Base-by-base conservation (phyloP, 2,113 vertebrate species). In the Erythrocercus mccallii region DNA sequence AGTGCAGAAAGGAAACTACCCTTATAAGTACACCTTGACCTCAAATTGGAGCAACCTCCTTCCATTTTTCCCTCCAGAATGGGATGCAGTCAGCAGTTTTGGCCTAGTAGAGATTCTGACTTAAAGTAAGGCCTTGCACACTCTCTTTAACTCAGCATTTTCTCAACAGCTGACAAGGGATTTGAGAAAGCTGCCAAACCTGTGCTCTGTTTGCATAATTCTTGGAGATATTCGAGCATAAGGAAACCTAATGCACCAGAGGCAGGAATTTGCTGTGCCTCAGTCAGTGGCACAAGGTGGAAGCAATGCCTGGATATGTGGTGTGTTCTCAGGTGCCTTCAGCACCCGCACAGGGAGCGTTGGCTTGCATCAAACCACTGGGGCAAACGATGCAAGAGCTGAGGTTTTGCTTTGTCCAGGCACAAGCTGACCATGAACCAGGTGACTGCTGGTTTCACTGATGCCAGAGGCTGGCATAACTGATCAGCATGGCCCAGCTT, bases 361-460 rank as follows among this genome's bases (percentile, higher is more conserved):
- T 11, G 0, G 0, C 6, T 24, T 24, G n/a, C 42, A n/a, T 20
- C n/a, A 42, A 31, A 27, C 7, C 51, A 4, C 2, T 9, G 16
- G 6, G 22, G 24, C 13, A 38, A 33, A 24, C 0, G 0, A 5
- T 2, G 4, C 35, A 28, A 53, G 38, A 56, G 9, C 9, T 14
- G 47, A 24, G 27, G 28, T 3, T 48, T 18, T 30, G 48, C 17
- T 33, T 21, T 50, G 21, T 15, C 25, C 44, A 20, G 58, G 44
- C 76, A 69, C 56, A 48, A 33, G 18, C 22, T 79, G 54, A 31
- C 38, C 11, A 37, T 3, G 20, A 79, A 38, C 23, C 56, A 47
- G 24, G 37, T 37, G 14, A 45, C 15, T 5, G 2, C 47, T 44
- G 56, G 7, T 22, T 30, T 23, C 15, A 37, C 14, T 33, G 40